Conservation (phyloP, 2,113 vertebrate genomes). For the Tragelaphus imberbis region DNA sequence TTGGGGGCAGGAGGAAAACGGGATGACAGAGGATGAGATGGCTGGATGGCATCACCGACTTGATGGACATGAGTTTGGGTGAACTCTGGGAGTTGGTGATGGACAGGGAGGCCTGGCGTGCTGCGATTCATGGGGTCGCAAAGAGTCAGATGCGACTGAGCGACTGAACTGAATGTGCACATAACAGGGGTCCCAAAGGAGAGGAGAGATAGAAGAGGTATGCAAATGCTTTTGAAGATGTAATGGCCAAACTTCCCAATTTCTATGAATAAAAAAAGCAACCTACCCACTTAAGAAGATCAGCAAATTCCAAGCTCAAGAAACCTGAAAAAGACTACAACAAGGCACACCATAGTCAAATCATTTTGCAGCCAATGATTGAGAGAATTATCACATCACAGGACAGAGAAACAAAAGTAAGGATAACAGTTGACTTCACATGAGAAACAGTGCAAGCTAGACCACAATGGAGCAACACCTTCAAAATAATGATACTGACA, state of each 20-base stretch:
- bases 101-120: no score
- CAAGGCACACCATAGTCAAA: not conserved
- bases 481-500: not conserved
- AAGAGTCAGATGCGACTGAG: no score
- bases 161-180: not conserved
- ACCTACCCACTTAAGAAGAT: not conserved
- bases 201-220: not conserved
- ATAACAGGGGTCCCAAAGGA: not conserved
- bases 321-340: not conserved
- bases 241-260: not conserved
- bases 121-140: no score
- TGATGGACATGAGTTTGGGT: no score
- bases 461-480: not conserved
- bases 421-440: not conserved
- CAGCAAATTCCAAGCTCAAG: not conserved
- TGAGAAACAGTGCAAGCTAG: not conserved
- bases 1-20: no score
- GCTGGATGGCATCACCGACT: no score
- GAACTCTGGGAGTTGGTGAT: no score
- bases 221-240: not conserved
- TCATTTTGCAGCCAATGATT: not conserved
- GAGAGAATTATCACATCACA: not conserved
- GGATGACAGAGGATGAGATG: no score
- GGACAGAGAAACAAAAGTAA: not conserved
- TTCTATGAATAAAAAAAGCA: not conserved